A percentile compares a stretch with the other conserved stretches of the same genome.
phyloP scores from a whole-genome alignment of 2,888 invertebrate genomes.

The Oithona nana region DNA sequence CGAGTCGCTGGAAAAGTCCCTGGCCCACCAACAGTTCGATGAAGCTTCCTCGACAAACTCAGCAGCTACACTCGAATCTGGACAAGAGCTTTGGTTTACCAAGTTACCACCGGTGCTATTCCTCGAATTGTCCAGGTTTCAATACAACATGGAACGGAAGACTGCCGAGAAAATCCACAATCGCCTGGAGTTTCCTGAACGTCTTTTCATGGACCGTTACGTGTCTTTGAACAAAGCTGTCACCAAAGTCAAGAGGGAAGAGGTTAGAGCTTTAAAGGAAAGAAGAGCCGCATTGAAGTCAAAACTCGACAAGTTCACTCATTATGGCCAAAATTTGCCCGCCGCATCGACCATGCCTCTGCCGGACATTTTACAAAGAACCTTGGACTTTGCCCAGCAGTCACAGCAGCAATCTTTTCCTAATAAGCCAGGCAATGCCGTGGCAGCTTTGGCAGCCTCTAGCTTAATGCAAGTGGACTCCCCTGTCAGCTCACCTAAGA shows the following conservation, averaged over 20 bases:
- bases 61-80: slow-evolving; percentile 6
- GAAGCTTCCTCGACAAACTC: background rate
- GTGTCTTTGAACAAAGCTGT: slow-evolving; percentile 28
- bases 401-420: slow-evolving; percentile 24
- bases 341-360: slow-evolving; percentile 25
- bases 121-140: slow-evolving; percentile 29
- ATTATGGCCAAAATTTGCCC: background rate
- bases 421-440: too few species aligned
- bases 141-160: slow-evolving; percentile 30
- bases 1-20: slow-evolving; percentile 30
- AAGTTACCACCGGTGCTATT: slow-evolving; percentile 30
- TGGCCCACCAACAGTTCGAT: slow-evolving; percentile 24
- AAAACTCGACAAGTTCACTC: slow-evolving; percentile 27
- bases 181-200: slow-evolving; percentile 30
- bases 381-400: slow-evolving; percentile 28
- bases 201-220: slow-evolving; percentile 31
- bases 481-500: slow-evolving; percentile 21
- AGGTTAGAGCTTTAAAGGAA: slow-evolving; percentile 27
- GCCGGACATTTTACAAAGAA: slow-evolving; percentile 28
- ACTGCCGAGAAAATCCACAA: slow-evolving; percentile 33
- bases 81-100: slow-evolving; percentile 30
- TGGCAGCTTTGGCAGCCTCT: background rate
- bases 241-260: slow-evolving; percentile 27
- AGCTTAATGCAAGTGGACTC: slow-evolving; percentile 22
- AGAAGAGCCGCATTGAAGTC: slow-evolving; percentile 25